Evolutionary conservation across 64 coral and sea anemone species (phyloP), one percentile per base, ranked within the genome.

Genomic region (Cladopsammia gracilis): DNA sequence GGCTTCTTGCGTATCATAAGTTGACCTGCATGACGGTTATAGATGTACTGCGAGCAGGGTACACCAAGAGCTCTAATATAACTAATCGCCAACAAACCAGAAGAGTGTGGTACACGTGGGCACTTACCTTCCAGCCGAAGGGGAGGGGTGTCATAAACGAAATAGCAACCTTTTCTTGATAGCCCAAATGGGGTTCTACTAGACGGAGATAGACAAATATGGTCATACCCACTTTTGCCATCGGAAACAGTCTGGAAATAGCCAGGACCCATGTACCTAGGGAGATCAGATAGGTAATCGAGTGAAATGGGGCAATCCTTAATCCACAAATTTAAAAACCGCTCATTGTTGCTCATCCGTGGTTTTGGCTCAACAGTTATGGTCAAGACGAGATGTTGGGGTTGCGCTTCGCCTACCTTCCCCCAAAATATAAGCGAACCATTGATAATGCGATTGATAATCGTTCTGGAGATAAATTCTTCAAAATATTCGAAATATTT

Each of bases 11-110:
- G 49, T 14, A 59, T 48, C 20, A 58, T 46, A 24, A 78, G 60
- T 26, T 90, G 88, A 14, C 88, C 88, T n/a, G 65, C 64, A 56
- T 90, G 75, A 11, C 88, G 73, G 61, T 90, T 75, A 20, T 90
- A 58, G 49, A 90, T 90, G 46, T 79, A 90, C 48, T 80, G 88
- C 2, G 42, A 52, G 26, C 88, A 79, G 2, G 88, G 88, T 3
- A 79, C 88, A 14, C 74, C 88, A 1, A 90, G 61, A n/a, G 88
- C 50, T 14, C 88, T n/a, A n/a, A n/a, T n/a, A n/a, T n/a, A n/a
- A n/a, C n/a, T n/a, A n/a, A n/a, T n/a, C n/a, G n/a, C n/a, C n/a
- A n/a, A n/a, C n/a, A n/a, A n/a, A n/a, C n/a, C n/a, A n/a, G n/a
- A n/a, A n/a, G n/a, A n/a, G n/a, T n/a, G n/a, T n/a, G n/a, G n/a